A percentile compares a stretch with the other conserved stretches of the same genome.
These are phyloP conservation scores for Spilosoma lubricipeda DNA, from an alignment of 2,888 invertebrate species.

Conservation along the genomic window DNA sequence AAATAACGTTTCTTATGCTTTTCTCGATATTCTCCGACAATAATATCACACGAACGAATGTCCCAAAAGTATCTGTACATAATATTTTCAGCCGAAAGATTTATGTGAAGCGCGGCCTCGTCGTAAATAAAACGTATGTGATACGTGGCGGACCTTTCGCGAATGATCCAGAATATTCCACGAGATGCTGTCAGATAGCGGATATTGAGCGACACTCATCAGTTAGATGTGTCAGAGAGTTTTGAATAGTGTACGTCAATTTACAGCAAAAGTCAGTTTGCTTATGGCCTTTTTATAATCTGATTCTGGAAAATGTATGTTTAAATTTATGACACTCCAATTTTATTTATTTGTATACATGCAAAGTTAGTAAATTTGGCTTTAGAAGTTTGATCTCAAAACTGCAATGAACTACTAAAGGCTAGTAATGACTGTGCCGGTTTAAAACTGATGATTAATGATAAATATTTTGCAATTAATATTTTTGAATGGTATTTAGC, in stretches of 20 bases:
- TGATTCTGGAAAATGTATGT: not conserved
- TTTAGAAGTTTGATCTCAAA: too few relatives aligned
- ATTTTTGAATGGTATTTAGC: too few relatives aligned
- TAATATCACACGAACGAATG: not conserved
- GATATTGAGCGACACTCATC: not conserved
- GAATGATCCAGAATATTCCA: constrained; percentile 6
- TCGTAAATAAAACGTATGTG: constrained; percentile 5
- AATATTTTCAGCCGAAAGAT: not conserved
- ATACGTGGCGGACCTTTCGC: constrained; percentile 3
- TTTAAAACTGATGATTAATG: too few relatives aligned
- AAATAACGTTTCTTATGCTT: not conserved
- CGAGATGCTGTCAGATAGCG: constrained; percentile 1
- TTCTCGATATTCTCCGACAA: not conserved
- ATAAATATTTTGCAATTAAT: too few relatives aligned
- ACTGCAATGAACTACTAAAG: too few relatives aligned
- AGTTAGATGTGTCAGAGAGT: not conserved
- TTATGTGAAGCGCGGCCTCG: not conserved
- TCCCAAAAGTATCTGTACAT: not conserved
- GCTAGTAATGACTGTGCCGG: too few relatives aligned
- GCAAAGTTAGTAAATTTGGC: too few relatives aligned
- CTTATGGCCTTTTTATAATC: not conserved
- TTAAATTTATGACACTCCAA: not conserved
- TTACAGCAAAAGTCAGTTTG: not conserved
- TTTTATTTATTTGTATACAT: too few relatives aligned
- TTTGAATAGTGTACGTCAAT: not conserved